Conservation (phyloP, 1,140 invertebrate species). For the Listronotus bonariensis region DNA sequence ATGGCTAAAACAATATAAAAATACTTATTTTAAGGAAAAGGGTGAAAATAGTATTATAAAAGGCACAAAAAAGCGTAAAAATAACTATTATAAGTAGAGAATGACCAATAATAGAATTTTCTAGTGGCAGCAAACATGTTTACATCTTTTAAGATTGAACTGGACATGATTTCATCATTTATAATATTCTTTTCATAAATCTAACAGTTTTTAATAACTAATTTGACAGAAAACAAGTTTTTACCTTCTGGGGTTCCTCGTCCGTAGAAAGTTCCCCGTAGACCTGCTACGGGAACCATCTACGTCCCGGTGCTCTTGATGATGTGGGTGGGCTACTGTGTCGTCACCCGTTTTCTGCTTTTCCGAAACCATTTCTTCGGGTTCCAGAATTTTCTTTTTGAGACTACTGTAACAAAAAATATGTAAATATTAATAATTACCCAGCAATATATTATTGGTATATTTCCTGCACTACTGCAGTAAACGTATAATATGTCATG, state of each 20-base stretch:
- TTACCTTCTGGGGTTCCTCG: constrained; percentile 59
- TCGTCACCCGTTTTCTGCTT: constrained; percentile 48
- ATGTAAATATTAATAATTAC: constrained; percentile 3
- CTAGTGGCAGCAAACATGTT: too few relatives aligned
- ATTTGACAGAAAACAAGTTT: constrained; percentile 21
- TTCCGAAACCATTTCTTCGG: constrained; percentile 52
- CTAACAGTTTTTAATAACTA: too few relatives aligned
- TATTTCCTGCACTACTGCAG: too few relatives aligned
- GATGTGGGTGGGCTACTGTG: constrained; percentile 28
- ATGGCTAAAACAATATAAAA: constrained; percentile 17
- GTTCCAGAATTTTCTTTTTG: constrained; percentile 53
- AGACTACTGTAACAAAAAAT: constrained; percentile 44
- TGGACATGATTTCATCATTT: too few relatives aligned
- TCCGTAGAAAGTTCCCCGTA: constrained; percentile 69
- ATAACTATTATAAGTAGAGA: too few relatives aligned
- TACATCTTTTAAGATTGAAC: too few relatives aligned
- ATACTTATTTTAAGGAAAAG: too few relatives aligned
- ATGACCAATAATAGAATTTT: too few relatives aligned
- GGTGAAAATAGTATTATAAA: too few relatives aligned
- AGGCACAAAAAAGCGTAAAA: too few relatives aligned
- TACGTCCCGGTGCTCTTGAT: constrained; percentile 33
- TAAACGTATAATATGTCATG: too few relatives aligned
- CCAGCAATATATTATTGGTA: neutral
- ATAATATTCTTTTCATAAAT: too few relatives aligned
- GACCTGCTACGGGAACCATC: constrained; percentile 67